Base-by-base conservation (phyloP, 2,113 vertebrate species). In the Osmerus mordax region DNA sequence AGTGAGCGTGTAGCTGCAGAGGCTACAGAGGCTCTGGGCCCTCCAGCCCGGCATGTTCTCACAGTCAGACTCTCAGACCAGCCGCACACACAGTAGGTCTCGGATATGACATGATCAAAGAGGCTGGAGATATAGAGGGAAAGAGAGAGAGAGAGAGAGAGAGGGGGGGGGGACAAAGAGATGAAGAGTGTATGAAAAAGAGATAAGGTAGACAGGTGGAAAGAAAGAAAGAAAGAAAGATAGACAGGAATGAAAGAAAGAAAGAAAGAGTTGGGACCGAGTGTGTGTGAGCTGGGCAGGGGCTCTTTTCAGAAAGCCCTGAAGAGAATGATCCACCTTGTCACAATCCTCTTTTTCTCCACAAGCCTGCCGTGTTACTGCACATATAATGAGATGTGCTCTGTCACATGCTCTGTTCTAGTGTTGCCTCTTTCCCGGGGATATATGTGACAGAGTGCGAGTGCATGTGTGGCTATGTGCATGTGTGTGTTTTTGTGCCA, bases 21-120 rank as follows among this genome's bases (percentile, higher is more conserved):
- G 32, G 32, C 32, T 36, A 7, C 32, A 36, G 32, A 36, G 5
- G 32, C 32, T 36, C 1, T 4, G 32, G 32, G 32, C 32, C 32
- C 32, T 36, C 4, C 80, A 78, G 78, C 60, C 73, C 78, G 21
- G 71, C 65, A 73, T n/a, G 56, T 19, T 59, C 21, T 21, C 56
- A 19, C 56, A 59, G 56, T 21, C 18, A 59, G 79, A 82, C 78
- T 78, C 81, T 85, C 85, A 79, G 71, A 72, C 82, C 72, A 69
- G 76, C 72, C 84, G 77, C 32, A 36, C 32, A 36, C 32, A 6
- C 32, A 6, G 32, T 36, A 7, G 32, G 4, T 4, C 32, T 36
- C 32, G 70, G 74, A 81, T 71, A 67, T 69, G 75, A 78, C 79
- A 74, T 54, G 73, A 82, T 82, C 71, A 80, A 21, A 59, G 18